A percentile compares a stretch with the other conserved stretches of the same genome.
These are phyloP conservation scores for Coracopsis vasa DNA, from an alignment of 2,113 vertebrate genomes.

Conservation along the genomic window DNA sequence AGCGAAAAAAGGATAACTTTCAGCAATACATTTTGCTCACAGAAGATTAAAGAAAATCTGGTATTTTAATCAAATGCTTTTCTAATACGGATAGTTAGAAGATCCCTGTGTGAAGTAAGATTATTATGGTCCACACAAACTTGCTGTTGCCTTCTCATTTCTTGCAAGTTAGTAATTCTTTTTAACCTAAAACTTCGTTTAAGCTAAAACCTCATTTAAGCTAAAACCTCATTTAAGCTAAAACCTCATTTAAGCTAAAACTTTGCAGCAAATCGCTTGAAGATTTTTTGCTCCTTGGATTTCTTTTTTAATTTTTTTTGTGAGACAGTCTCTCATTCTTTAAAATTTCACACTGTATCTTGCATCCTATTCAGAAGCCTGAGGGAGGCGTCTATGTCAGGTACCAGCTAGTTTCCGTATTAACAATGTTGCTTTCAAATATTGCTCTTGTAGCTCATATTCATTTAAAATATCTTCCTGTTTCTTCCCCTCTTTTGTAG, in stretches of 20 bases:
- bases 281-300: conserved; percentile 11
- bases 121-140: neutral
- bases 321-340: neutral
- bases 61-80: neutral
- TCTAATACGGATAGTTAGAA: neutral
- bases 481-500: neutral
- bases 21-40: conserved; percentile 11
- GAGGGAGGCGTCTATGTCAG: neutral
- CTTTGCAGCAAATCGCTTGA: neutral
- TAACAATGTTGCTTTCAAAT: neutral
- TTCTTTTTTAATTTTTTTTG: neutral
- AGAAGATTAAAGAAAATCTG: neutral
- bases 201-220: neutral
- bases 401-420: neutral
- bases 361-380: neutral
- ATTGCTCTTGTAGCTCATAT: neutral
- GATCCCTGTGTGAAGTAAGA: neutral
- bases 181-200: neutral
- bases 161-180: neutral
- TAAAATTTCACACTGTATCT: neutral
- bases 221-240: neutral
- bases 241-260: neutral
- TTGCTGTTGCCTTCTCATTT: neutral
- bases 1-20: neutral
- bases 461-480: neutral